Conservation (phyloP, 92 coral and sea anemone species). For the Chrysogorgia sp. region DNA sequence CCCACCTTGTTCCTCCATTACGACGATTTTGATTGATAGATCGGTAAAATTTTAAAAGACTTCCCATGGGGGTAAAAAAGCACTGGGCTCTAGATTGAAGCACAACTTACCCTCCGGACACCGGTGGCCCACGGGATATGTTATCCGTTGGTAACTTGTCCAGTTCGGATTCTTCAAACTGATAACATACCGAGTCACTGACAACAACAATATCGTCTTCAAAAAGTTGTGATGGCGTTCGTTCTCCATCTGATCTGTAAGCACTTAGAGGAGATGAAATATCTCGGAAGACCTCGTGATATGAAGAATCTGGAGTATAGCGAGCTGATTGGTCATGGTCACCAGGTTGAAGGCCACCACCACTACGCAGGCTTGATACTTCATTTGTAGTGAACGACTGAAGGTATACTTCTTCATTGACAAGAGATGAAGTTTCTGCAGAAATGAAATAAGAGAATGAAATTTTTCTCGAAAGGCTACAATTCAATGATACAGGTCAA, state of each 20-base stretch:
- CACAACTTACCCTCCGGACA: constrained; percentile 42
- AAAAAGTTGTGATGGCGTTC: constrained; percentile 22
- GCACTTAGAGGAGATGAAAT: constrained; percentile 28
- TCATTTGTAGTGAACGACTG: constrained; percentile 38
- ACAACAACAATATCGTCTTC: constrained; percentile 43
- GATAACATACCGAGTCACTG: not conserved
- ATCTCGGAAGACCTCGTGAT: constrained; percentile 40
- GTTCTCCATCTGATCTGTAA: constrained; percentile 11
- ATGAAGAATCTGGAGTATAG: constrained; percentile 35
- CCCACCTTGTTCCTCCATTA: too few species aligned
- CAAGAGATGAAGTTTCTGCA: constrained; percentile 19
- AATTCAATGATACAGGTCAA: too few species aligned
- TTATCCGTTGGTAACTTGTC: constrained; percentile 39
- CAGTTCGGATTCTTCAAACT: constrained; percentile 38
- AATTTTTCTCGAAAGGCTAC: not conserved
- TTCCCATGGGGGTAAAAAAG: not conserved
- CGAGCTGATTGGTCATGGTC: constrained; percentile 21
- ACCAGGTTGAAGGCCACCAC: not conserved
- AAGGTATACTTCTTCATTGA: constrained; percentile 32
- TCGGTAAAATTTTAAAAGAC: too few species aligned
- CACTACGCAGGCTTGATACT: constrained; percentile 7
- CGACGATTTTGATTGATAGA: too few species aligned
- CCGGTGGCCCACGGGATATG: constrained; percentile 32
- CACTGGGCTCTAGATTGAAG: not conserved
- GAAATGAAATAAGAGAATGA: not conserved